These are phyloP conservation scores for Schrankia costaestrigalis DNA, from an alignment of 2,888 invertebrate species.

Conservation along the genomic window DNA sequence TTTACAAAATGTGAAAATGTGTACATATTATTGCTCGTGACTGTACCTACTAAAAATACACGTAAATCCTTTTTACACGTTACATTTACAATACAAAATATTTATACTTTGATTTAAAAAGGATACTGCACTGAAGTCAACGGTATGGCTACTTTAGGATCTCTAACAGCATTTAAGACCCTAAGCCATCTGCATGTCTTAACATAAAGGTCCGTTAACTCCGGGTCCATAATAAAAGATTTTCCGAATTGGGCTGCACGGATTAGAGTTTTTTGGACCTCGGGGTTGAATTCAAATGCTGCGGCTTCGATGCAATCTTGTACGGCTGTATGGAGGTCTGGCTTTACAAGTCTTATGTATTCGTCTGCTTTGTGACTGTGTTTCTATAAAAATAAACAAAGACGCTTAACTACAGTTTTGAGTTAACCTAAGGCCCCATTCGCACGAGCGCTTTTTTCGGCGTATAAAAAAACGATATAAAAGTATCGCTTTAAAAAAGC, in stretches of 20 bases:
- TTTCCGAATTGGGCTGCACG: constrained; percentile 97
- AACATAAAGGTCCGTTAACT: constrained; percentile 88
- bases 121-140: constrained; percentile 94
- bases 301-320: constrained; percentile 96
- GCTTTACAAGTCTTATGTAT: constrained; percentile 92
- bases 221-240: constrained; percentile 89
- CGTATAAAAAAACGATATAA: no score
- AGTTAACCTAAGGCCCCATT: no score
- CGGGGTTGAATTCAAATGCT: constrained; percentile 92
- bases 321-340: constrained; percentile 90
- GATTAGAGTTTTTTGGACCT: constrained; percentile 93
- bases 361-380: constrained; percentile 96
- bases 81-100: no score
- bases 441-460: no score
- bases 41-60: no score
- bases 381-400: constrained; percentile 74
- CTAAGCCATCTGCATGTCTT: constrained; percentile 91
- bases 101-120: constrained; percentile 49
- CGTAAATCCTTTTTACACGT: no score
- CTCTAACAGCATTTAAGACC: constrained; percentile 94
- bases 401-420: no score
- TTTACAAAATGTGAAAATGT: no score
- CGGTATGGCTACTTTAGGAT: constrained; percentile 93
- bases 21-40: no score
- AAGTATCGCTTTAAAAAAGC: no score